Evolutionary conservation across 2,113 vertebrate genomes (phyloP), one percentile per base, ranked within the genome.

Genomic region (Peromyscus californicus): DNA sequence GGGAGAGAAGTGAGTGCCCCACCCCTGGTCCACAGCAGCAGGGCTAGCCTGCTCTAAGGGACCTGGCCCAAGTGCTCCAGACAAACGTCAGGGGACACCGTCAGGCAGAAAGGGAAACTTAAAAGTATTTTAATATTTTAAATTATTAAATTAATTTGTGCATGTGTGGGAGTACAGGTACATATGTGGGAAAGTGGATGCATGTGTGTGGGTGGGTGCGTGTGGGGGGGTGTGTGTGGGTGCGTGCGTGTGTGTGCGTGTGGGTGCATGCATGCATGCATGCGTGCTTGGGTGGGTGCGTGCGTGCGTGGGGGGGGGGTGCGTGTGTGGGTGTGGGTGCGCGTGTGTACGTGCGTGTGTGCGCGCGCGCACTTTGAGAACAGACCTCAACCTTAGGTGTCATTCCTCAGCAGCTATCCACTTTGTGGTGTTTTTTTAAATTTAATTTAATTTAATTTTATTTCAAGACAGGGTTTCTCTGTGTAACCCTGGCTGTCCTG

Each of bases 1-100:
- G 99, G 99, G 99, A 45, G 99, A 99, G 97, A 99, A 98, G 99
- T 99, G 96, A 98, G 99, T 96, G 87, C 4, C 59, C 22, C 0
- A 4, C n/a, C 36, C 8, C 13, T 36, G 11, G 31, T 33, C 16
- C 33, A 24, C 2, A 22, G 59, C 11, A 3, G 31, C 8, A 31
- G 59, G 39, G 59, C 31, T 51, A 12, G 63, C 54, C 61, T 33
- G 39, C 17, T 33, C 29, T 45, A 67, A 86, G 29, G 13, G 29
- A 8, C 13, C 26, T 17, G 33, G 4, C 13, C 2, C 12, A 13
- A 84, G 4, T 11, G 0, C 3, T 65, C 9, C 1, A 5, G n/a
- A 74, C 87, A 74, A n/a, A 61, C 5, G 4, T 1, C 26, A 57
- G 95, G 24, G 42, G 61, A 59, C 65, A 45, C 59, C 33, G 10